A percentile compares a stretch with the other conserved stretches of the same genome.
Conservation (phyloP, 2,113 vertebrate species). For the Ochotona curzoniae region DNA sequence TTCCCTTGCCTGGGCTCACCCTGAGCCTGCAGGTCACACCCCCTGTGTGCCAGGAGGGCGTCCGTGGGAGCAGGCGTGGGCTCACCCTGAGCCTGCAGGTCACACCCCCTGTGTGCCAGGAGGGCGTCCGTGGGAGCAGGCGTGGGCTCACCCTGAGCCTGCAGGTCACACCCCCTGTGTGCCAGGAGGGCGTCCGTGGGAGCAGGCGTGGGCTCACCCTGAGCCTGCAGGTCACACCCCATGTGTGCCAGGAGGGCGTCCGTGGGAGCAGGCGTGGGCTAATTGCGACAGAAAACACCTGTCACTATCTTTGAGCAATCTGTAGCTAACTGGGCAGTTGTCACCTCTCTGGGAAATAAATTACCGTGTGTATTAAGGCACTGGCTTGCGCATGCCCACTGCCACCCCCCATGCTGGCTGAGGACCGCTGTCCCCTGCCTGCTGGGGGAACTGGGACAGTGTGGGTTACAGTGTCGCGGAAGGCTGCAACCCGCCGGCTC, state of each 20-base stretch:
- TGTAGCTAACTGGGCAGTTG: conserved; percentile 49
- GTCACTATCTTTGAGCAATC: conserved; percentile 70
- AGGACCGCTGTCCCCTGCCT: background rate
- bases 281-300: conserved; percentile 65
- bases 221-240: conserved; percentile 33
- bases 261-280: conserved; percentile 23
- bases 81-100: conserved; percentile 61
- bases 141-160: conserved; percentile 47
- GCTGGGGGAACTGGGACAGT: background rate
- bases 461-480: background rate
- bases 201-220: background rate
- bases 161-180: background rate
- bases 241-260: background rate
- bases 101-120: background rate
- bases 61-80: background rate
- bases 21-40: conserved; percentile 38
- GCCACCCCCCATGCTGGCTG: background rate
- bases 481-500: background rate
- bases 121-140: conserved; percentile 31
- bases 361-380: conserved; percentile 51
- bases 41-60: background rate
- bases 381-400: too few relatives aligned
- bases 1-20: background rate
- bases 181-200: background rate
- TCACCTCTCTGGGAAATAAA: conserved; percentile 74